Evolutionary conservation across 2,888 invertebrate genomes (phyloP), one percentile per base, ranked within the genome.

Genomic region (Ashinkailepas kermadecensis): DNA sequence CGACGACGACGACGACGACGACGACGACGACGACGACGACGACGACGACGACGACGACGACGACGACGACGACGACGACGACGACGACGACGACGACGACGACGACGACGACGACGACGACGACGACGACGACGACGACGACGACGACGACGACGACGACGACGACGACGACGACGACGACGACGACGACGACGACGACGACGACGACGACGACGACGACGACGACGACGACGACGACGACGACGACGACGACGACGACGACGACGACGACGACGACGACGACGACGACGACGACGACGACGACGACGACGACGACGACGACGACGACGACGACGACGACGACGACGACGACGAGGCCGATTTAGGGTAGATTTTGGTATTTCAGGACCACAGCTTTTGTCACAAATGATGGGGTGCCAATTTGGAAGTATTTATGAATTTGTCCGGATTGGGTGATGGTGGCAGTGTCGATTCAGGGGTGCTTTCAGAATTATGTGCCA

Each of bases 1-100:
- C n/a, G 65, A 65, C n/a, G 65, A 65, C n/a, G 65, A 65, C n/a
- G 65, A 65, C n/a, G 65, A 65, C n/a, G 65, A 65, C n/a, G 65
- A 65, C n/a, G 65, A 65, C n/a, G 65, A 65, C n/a, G 65, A 65
- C n/a, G 65, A 65, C n/a, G 65, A 65, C n/a, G 65, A 65, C n/a
- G 65, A 65, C n/a, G 65, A 65, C n/a, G 65, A 65, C n/a, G 65
- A 65, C n/a, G 65, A 65, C n/a, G 65, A 65, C n/a, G 65, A 65
- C n/a, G 65, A 65, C n/a, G 65, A 65, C n/a, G 65, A 65, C 65
- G 65, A 65, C 65, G 65, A 65, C 65, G 65, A 65, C 65, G 65
- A 65, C 65, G 65, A 65, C 65, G 65, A 65, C 65, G 65, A 65
- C 65, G 65, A 65, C 65, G 65, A 65, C 65, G 65, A 65, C 65